Conservation (phyloP, 1,140 invertebrate species). For the Lepidurus apus region DNA sequence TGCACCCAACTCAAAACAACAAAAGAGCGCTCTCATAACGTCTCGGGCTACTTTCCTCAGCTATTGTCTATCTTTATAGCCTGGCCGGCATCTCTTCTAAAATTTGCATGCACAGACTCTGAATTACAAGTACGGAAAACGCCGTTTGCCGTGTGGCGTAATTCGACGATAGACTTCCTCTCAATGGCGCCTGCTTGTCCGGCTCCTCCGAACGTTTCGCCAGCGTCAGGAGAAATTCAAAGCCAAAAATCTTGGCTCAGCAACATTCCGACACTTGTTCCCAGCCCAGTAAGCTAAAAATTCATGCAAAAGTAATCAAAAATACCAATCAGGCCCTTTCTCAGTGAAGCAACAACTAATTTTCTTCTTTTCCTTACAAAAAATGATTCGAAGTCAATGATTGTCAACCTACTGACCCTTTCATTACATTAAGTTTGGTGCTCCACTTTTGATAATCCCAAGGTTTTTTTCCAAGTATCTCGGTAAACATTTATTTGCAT, state of each 20-base stretch:
- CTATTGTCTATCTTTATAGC: too few relatives aligned
- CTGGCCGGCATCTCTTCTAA: too few relatives aligned
- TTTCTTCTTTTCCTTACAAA: too few relatives aligned
- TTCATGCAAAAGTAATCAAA: neutral
- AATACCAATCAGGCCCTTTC: neutral
- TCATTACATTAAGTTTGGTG: too few relatives aligned
- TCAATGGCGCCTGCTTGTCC: neutral
- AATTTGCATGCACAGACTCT: too few relatives aligned
- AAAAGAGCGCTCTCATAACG: too few relatives aligned
- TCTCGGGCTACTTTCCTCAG: too few relatives aligned
- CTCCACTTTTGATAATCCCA: too few relatives aligned
- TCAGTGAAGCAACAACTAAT: neutral
- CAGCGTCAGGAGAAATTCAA: neutral
- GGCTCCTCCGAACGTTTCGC: neutral
- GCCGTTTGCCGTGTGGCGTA: neutral
- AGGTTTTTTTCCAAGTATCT: neutral
- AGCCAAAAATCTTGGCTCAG: neutral
- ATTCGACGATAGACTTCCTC: neutral
- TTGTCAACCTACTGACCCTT: too few relatives aligned
- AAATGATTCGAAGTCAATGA: too few relatives aligned
- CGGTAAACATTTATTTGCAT: neutral
- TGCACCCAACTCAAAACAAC: too few relatives aligned
- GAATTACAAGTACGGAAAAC: too few relatives aligned
- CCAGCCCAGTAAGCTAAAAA: neutral
- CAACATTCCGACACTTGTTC: neutral